Percentiles rank a stretch among this genome's conserved stretches.
These are phyloP conservation scores for Neosilurus hyrtlii DNA, from an alignment of 2,797 vertebrate species.

Conservation along the genomic window DNA sequence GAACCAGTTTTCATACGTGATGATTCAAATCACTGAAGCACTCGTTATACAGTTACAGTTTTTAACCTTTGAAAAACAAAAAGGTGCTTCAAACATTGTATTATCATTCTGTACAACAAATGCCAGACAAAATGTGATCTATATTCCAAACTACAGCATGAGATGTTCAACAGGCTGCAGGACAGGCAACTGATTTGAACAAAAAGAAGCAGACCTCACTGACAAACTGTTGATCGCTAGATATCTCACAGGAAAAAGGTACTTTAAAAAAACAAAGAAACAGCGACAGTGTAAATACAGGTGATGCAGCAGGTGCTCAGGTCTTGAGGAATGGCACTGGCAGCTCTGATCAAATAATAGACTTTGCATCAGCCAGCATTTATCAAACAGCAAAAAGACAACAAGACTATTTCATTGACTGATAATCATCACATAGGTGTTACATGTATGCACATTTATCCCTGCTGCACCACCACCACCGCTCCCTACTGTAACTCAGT, in stretches of 20 bases:
- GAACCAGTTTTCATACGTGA: background rate
- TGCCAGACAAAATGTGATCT: background rate
- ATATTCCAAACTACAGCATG: background rate
- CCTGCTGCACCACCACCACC: background rate
- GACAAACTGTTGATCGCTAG: background rate
- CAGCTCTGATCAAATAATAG: background rate
- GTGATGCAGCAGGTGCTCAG: no score
- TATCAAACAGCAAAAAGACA: background rate
- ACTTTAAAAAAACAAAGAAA: background rate
- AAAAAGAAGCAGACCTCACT: background rate
- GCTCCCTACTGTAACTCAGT: background rate
- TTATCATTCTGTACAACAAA: background rate
- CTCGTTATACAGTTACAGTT: background rate
- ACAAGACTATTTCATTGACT: background rate
- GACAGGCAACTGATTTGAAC: background rate
- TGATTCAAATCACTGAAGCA: background rate
- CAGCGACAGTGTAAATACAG: background rate
- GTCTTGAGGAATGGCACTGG: background rate
- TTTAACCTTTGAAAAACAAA: background rate
- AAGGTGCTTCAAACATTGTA: no score
- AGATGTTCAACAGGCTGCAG: background rate
- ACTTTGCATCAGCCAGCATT: background rate
- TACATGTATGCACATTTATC: background rate
- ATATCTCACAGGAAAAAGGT: background rate
- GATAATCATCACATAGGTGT: background rate